Base-by-base conservation (phyloP, 2,797 vertebrate species). In the Myripristis murdjan region DNA sequence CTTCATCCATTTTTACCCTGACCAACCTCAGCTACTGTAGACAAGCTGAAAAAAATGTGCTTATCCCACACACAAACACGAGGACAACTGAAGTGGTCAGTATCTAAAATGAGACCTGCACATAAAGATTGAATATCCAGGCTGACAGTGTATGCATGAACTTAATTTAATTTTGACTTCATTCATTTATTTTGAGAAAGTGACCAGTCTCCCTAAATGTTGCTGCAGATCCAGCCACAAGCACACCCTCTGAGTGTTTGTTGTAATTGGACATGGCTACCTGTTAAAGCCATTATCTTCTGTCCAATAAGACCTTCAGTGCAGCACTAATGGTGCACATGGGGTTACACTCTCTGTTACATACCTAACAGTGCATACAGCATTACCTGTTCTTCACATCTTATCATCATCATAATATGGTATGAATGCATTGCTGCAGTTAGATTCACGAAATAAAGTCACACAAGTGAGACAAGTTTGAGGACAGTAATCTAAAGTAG, bases 231-330 rank as follows among this genome's bases (percentile, higher is more conserved):
- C 44, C 6, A 33, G 20, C 73, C 62, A 74, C 65, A 64, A 64
- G 64, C 63, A 66, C 77, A 76, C 55, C 53, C 57, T 51, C 43
- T 3, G 33, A 41, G 56, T 71, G 77, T 78, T 81, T 51, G 55
- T 69, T 74, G 62, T 78, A 64, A 62, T 46, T 73, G 70, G 67
- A 76, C 53, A 64, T 75, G 60, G 56, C 64, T 83, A 84, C 80
- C 91, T 91, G 90, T 64, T 89, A 63, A 90, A 91, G 75, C 57
- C 81, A 87, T 92, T 83, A 82, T 49, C 68, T 33, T 59, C 43
- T 58, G 46, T 49, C 62, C 70, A 51, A 37, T 31, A 70, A 84
- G 69, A 68, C 83, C 28, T 61, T 69, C 23, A 83, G 66, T 82
- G 22, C 35, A 61, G 56, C 54, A 64, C 44, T 63, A 72, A 49